phyloP scores from a whole-genome alignment of 1,140 invertebrate genomes.

The Trichogramma pretiosum region DNA sequence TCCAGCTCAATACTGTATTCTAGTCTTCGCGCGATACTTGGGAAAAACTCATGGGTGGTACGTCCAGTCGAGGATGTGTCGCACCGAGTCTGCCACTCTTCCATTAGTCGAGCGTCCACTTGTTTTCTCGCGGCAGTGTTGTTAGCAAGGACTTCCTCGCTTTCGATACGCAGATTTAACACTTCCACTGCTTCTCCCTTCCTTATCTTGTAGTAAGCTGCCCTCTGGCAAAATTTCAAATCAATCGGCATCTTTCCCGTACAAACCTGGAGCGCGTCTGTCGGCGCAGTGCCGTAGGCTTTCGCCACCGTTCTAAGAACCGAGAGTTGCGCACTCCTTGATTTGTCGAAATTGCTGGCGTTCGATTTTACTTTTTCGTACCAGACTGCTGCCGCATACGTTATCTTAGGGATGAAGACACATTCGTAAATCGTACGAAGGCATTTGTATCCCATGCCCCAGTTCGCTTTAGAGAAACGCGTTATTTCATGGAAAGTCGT shows the following conservation, averaged over 20 bases:
- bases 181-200: not conserved
- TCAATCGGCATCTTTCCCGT: constrained; percentile 14
- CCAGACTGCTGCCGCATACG: constrained; percentile 29
- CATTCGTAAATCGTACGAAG: constrained; percentile 22
- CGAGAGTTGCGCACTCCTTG: not conserved
- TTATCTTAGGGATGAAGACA: constrained; percentile 18
- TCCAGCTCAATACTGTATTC: not conserved
- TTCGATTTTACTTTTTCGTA: constrained; percentile 12
- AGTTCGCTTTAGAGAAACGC: constrained; percentile 6
- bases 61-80: not conserved
- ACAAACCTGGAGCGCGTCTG: constrained; percentile 14
- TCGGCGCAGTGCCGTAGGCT: constrained; percentile 24
- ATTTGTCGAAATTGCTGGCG: not conserved
- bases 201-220: constrained; percentile 8
- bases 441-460: constrained; percentile 18
- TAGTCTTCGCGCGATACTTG: not conserved
- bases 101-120: not conserved
- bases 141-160: not conserved
- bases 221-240: not conserved
- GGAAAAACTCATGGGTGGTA: not conserved
- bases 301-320: constrained; percentile 21
- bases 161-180: not conserved
- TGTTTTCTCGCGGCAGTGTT: not conserved
- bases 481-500: constrained; percentile 3
- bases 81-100: not conserved